Conservation (phyloP, 1,140 invertebrate species). For the Lutraria rhynchaena region DNA sequence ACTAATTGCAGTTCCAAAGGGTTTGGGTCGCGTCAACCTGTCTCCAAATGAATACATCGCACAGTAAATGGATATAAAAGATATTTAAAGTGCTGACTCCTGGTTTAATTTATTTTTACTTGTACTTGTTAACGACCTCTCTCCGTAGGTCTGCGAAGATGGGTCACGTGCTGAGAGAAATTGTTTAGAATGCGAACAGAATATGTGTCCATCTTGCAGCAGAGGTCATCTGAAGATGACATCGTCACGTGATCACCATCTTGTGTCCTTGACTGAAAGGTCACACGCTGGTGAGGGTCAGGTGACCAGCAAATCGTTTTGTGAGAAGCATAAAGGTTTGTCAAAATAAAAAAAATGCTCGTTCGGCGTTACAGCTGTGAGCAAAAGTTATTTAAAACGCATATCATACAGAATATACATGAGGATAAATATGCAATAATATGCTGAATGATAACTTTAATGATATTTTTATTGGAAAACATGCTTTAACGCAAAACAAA, state of each 20-base stretch:
- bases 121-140: neutral
- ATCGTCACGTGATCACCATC: conserved; percentile 55
- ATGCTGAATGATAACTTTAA: too few relatives aligned
- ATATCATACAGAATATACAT: too few relatives aligned
- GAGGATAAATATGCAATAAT: too few relatives aligned
- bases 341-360: too few relatives aligned
- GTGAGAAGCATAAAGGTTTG: conserved; percentile 52
- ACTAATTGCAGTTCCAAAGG: neutral
- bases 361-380: too few relatives aligned
- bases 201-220: conserved; percentile 44
- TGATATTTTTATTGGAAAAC: too few relatives aligned
- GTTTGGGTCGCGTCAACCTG: neutral
- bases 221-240: conserved; percentile 58
- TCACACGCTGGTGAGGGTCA: conserved; percentile 48
- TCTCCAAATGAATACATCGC: too few relatives aligned
- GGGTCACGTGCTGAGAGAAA: conserved; percentile 44
- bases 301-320: conserved; percentile 52
- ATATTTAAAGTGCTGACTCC: too few relatives aligned
- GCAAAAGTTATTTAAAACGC: too few relatives aligned
- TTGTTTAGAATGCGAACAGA: conserved; percentile 58
- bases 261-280: conserved; percentile 50
- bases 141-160: conserved; percentile 40
- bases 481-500: too few relatives aligned
- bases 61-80: too few relatives aligned
- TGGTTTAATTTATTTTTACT: too few relatives aligned